Conservation (phyloP, 1,140 invertebrate genomes). For the Physella acuta region DNA sequence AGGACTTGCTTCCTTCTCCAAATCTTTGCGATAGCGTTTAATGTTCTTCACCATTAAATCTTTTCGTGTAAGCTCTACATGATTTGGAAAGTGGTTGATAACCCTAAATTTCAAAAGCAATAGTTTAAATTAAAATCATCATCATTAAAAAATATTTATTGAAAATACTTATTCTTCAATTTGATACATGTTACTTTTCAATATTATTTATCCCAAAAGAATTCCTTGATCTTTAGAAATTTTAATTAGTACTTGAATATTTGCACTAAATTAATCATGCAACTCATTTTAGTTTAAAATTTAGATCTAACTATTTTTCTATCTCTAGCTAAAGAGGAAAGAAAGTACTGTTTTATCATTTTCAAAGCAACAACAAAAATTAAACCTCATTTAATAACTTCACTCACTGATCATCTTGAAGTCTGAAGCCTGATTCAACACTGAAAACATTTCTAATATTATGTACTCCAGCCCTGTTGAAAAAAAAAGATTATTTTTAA, state of each 20-base stretch:
- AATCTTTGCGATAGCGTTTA: constrained; percentile 86
- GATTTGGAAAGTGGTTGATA: constrained; percentile 83
- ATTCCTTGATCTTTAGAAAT: too few species aligned
- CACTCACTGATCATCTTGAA: constrained; percentile 86
- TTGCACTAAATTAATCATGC: too few species aligned
- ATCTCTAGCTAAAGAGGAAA: too few species aligned
- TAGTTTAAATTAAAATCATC: background rate
- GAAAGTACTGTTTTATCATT: too few species aligned
- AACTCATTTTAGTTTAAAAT: too few species aligned
- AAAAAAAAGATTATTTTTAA: too few species aligned
- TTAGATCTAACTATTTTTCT: too few species aligned
- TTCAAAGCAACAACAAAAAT: background rate
- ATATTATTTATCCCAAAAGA: too few species aligned
- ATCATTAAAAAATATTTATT: background rate
- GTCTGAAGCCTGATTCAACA: constrained; percentile 86
- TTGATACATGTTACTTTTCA: background rate
- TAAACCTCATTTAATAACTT: background rate
- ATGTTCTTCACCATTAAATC: constrained; percentile 95
- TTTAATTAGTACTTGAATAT: too few species aligned
- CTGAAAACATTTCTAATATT: constrained; percentile 89
- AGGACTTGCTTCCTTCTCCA: constrained; percentile 85
- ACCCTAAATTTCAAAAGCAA: constrained; percentile 42
- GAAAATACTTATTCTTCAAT: background rate
- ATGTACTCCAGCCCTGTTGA: constrained; percentile 82
- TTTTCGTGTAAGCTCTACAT: constrained; percentile 84